Evolutionary conservation across 2,113 vertebrate species (phyloP), one percentile per base, ranked within the genome.

Genomic region (Saccopteryx bilineata): DNA sequence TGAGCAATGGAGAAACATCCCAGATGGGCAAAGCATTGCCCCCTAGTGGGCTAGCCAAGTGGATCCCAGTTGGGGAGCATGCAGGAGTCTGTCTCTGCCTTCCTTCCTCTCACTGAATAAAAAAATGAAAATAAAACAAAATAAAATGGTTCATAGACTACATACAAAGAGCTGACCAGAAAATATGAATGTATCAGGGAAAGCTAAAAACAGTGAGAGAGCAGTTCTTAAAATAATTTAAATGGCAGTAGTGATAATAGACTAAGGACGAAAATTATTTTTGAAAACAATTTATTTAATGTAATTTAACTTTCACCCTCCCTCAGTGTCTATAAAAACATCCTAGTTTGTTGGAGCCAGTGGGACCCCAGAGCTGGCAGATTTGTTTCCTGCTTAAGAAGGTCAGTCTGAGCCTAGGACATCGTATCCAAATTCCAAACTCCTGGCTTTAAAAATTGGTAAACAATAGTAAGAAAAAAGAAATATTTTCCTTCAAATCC

Each of bases 401-500:
- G 68, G 15, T 76, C 61, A 46, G 18, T 58, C 23, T 28, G 54
- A 71, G 50, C 65, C 68, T 75, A 80, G 84, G 56, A 65, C 39
- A 48, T 69, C 50, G 60, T 92, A 87, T 72, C 95, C 95, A 87
- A 93, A 68, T 52, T 88, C 83, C 61, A 39, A 63, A 79, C 80
- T 84, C 72, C 58, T 50, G 56, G 86, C 50, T 71, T 90, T 95
- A 90, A 95, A 97, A 91, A 80, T 5, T 2, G 6, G 84, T 79
- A 93, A 96, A 97, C 87, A 96, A 91, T 61, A 72, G 86, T 61
- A 71, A 96, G 71, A 82, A 82, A 87, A 87, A 84, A 23, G 28
- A 91, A 76, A n/a, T 23, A 28, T 19, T 68, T 87, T 90, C n/a
- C 78, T 65, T 94, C 69, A 93, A 66, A 72, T 83, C 56, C 31